Conservation (phyloP, 2,113 vertebrate genomes). For the Sebastes schlegelii region DNA sequence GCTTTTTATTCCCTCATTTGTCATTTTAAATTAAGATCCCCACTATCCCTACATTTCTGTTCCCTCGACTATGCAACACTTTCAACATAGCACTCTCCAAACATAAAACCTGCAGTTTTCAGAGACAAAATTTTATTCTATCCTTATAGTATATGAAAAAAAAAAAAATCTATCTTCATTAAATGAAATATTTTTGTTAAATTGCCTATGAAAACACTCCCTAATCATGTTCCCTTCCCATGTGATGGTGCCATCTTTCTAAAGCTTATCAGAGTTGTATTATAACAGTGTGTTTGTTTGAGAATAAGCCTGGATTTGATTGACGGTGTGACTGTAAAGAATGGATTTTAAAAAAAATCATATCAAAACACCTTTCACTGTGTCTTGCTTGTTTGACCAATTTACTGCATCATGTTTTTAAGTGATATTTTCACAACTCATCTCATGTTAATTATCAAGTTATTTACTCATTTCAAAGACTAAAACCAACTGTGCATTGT, state of each 20-base stretch:
- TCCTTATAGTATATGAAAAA: conserved; percentile 69
- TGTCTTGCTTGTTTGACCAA: conserved; percentile 45
- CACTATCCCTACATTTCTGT: conserved; percentile 31
- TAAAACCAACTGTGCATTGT: background rate
- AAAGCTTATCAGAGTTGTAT: conserved; percentile 74
- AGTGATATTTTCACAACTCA: background rate
- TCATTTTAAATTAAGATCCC: conserved; percentile 55
- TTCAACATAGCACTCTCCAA: conserved; percentile 64
- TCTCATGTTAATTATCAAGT: background rate
- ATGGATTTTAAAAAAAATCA: conserved; percentile 61
- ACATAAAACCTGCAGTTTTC: conserved; percentile 56
- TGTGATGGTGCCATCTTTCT: conserved; percentile 81
- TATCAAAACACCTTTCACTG: conserved; percentile 47
- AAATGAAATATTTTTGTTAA: conserved; percentile 78
- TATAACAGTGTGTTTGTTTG: conserved; percentile 68
- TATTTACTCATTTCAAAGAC: background rate
- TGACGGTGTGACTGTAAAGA: conserved; percentile 72
- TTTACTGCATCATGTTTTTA: background rate
- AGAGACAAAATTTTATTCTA: conserved; percentile 72
- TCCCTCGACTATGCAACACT: conserved; percentile 82
- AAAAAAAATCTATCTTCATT: conserved; percentile 60
- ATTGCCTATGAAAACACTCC: conserved; percentile 55
- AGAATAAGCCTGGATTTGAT: conserved; percentile 56
- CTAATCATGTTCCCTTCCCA: conserved; percentile 55
- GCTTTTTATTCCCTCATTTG: conserved; percentile 43